These are phyloP conservation scores for Neosilurus hyrtlii DNA, from an alignment of 2,797 vertebrate species.

Conservation along the genomic window DNA sequence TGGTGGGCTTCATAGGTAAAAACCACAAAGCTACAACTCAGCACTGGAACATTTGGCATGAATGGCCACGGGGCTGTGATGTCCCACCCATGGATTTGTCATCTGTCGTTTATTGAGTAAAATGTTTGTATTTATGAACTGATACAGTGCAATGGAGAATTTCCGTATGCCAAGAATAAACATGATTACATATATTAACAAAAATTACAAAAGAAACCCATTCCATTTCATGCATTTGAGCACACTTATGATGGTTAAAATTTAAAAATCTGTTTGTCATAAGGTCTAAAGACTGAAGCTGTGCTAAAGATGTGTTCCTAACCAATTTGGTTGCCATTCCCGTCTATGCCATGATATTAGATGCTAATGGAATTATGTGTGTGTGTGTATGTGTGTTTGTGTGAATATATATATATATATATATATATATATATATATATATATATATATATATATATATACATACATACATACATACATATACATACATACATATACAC, in stretches of 20 bases:
- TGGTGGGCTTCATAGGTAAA: constrained; percentile 25
- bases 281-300: constrained; percentile 24
- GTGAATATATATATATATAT: too few relatives aligned
- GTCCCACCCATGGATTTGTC: constrained; percentile 2
- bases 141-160: constrained; percentile 34
- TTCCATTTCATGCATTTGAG: neutral
- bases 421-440: too few relatives aligned
- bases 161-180: neutral
- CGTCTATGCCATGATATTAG: neutral
- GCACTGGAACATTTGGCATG: constrained; percentile 22
- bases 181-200: constrained; percentile 4
- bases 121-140: constrained; percentile 18
- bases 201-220: neutral
- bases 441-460: too few relatives aligned
- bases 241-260: neutral
- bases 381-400: too few relatives aligned
- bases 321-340: neutral
- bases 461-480: too few relatives aligned
- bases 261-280: constrained; percentile 9
- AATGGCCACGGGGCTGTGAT: neutral
- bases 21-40: constrained; percentile 4
- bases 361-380: too few relatives aligned
- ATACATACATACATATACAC: too few relatives aligned
- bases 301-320: constrained; percentile 11
- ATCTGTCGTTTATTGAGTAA: neutral